These are phyloP conservation scores for Cepaea hortensis DNA, from an alignment of 2,888 invertebrate genomes.

Conservation along the genomic window DNA sequence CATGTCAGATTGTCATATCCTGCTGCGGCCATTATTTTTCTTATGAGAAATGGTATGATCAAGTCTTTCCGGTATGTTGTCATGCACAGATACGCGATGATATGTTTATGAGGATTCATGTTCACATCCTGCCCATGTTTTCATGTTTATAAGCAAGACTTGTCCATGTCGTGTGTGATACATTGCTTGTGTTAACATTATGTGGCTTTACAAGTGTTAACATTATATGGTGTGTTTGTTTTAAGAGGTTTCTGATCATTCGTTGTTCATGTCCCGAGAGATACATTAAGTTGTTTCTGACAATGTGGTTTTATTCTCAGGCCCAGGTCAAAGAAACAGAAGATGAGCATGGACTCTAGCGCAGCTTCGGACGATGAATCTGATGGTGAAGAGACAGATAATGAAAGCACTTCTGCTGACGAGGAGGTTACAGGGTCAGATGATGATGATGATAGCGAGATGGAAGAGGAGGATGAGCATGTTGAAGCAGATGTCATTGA, in stretches of 20 bases:
- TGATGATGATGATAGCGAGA: conserved; percentile 26
- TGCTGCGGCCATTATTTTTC: too few relatives aligned
- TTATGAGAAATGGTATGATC: too few relatives aligned
- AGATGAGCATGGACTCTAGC: conserved; percentile 31
- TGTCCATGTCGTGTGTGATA: too few relatives aligned
- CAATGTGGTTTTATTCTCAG: not conserved
- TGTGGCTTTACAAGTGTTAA: not conserved
- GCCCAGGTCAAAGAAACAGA: conserved; percentile 14
- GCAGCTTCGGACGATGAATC: not conserved
- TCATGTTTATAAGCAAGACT: too few relatives aligned
- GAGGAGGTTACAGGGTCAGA: conserved; percentile 45
- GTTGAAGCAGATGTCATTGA: conserved; percentile 49
- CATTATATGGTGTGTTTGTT: not conserved
- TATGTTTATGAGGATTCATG: too few relatives aligned
- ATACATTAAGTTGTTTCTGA: not conserved
- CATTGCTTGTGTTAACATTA: too few relatives aligned
- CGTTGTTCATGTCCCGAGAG: not conserved
- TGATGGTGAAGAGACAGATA: conserved; percentile 39
- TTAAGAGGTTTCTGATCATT: not conserved
- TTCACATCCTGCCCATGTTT: too few relatives aligned
- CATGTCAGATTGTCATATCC: too few relatives aligned
- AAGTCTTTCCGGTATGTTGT: too few relatives aligned
- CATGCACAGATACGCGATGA: too few relatives aligned
- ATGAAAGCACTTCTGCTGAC: conserved; percentile 43
- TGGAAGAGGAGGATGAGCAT: conserved; percentile 40